A percentile compares a stretch with the other conserved stretches of the same genome.
phyloP scores from a whole-genome alignment of 30 jellyfish, hydroid and myxozoan species.

The Nemopilema nomurai region DNA sequence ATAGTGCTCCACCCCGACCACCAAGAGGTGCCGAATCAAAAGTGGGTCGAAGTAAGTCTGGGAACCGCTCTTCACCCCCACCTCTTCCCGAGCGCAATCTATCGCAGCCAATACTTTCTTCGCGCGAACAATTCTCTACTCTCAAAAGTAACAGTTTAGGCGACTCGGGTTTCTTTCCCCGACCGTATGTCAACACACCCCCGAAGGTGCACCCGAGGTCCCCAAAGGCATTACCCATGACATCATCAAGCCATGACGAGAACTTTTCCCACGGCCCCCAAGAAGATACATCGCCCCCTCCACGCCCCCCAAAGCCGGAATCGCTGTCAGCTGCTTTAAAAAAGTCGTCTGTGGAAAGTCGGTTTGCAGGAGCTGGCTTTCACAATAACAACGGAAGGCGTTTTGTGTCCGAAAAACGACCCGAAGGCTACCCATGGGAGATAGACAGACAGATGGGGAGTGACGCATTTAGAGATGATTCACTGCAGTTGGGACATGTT shows the following conservation, averaged over 20 bases:
- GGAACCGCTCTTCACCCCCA: slow-evolving; percentile 30
- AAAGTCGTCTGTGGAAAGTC: background rate
- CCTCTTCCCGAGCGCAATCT: slow-evolving; percentile 59
- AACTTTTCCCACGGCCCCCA: too few species aligned
- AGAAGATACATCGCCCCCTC: slow-evolving; percentile 52
- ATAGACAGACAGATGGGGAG: background rate
- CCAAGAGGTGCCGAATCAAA: slow-evolving; percentile 35
- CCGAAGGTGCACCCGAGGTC: slow-evolving; percentile 60
- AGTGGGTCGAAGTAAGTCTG: background rate
- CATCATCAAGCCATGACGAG: background rate
- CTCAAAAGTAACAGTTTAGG: background rate
- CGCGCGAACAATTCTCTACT: background rate
- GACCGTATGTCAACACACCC: slow-evolving; percentile 47
- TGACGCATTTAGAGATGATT: slow-evolving; percentile 11
- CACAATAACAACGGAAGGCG: background rate
- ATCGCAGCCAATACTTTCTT: slow-evolving; percentile 14
- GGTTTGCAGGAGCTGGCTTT: background rate
- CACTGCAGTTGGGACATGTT: slow-evolving; percentile 31
- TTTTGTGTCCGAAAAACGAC: slow-evolving; percentile 17
- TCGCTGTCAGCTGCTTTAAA: slow-evolving; percentile 6
- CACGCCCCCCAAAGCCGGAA: slow-evolving; percentile 72
- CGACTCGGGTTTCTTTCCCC: background rate
- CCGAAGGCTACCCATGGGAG: slow-evolving; percentile 57
- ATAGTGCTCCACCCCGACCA: slow-evolving; percentile 42
- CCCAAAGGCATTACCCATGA: slow-evolving; percentile 45